Evolutionary conservation across 2,797 vertebrate species (phyloP).

Genomic region (Gymnopithys bicolor): DNA sequence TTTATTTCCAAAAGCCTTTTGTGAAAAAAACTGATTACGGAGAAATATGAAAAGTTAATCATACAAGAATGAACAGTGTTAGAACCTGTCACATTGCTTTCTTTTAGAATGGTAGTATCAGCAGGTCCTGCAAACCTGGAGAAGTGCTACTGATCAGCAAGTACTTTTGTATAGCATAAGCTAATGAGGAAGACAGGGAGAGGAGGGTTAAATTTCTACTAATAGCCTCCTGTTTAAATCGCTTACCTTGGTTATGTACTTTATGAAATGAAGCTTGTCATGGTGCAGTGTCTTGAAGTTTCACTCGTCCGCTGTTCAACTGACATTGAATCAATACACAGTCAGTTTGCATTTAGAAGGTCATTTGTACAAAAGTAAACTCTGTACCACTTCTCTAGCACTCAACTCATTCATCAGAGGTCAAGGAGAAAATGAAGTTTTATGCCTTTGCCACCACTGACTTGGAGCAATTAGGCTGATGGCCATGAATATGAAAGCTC

Average conservation of each 20-base stretch:
- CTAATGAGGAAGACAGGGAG: background rate
- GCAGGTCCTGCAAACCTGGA: background rate
- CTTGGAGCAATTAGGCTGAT: background rate
- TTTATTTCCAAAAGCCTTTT: background rate
- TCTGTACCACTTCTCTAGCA: background rate
- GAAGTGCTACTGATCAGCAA: background rate
- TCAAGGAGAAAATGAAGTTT: constrained; percentile 10
- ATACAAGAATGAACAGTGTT: background rate
- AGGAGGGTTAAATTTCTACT: background rate
- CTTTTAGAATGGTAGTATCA: background rate
- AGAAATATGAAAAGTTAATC: background rate
- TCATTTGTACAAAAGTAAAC: background rate
- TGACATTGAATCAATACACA: background rate
- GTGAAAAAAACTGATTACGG: background rate
- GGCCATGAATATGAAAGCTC: background rate
- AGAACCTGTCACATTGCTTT: background rate
- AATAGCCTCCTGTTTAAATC: background rate
- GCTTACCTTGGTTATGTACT: background rate
- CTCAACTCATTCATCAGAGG: background rate
- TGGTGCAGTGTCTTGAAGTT: background rate
- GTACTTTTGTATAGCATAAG: background rate
- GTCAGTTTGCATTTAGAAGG: background rate
- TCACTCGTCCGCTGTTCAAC: background rate
- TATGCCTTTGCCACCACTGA: background rate
- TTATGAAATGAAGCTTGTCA: background rate